Evolutionary conservation across 2,797 vertebrate species (phyloP), one percentile per base, ranked within the genome.

Genomic region (Aphelocoma californica): DNA sequence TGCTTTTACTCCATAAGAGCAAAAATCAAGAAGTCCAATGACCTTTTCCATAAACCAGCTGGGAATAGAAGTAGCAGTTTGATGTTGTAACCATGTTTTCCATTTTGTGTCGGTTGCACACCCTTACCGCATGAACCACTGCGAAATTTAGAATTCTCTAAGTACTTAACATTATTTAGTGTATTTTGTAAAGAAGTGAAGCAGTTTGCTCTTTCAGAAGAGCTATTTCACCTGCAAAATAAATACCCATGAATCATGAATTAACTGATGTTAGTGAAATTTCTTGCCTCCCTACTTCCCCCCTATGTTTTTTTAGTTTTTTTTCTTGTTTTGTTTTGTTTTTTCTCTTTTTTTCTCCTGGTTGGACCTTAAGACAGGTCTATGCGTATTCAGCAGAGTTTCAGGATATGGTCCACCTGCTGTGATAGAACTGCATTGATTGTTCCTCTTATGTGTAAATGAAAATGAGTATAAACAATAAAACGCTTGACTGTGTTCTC

Each of bases 381-480:
- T 96, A 58, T 3, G 23, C 94, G 20, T 95, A 86, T 91, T 91
- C 97, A 97, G 85, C 96, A 93, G 81, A 97, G 93, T 94, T 92
- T 90, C 74, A 96, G 95, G 96, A 83, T 96, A 92, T 95, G 92
- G 93, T 95, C 86, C 89, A 95, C 86, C 95, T 97, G 78, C 96
- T 97, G 95, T 97, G 95, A 97, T 94, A 97, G 82, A 94, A 93
- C 92, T 97, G 96, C 97, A 91, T 97, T 97, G 96, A 96, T 92
- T 97, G 95, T 97, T 95, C 93, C 86, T 97, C 90, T 95, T 97
- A 95, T 95, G 95, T 98, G 96, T 98, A 97, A 97, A 93, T 97
- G 96, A 94, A 97, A 98, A 96, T 97, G 94, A 97, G 93, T 96
- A 96, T 96, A 97, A 97, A 97, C 96, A 97, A 97, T 97, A 94